Evolutionary conservation across 1,140 invertebrate genomes (phyloP).

Genomic region (Sesamia nonagrioides): DNA sequence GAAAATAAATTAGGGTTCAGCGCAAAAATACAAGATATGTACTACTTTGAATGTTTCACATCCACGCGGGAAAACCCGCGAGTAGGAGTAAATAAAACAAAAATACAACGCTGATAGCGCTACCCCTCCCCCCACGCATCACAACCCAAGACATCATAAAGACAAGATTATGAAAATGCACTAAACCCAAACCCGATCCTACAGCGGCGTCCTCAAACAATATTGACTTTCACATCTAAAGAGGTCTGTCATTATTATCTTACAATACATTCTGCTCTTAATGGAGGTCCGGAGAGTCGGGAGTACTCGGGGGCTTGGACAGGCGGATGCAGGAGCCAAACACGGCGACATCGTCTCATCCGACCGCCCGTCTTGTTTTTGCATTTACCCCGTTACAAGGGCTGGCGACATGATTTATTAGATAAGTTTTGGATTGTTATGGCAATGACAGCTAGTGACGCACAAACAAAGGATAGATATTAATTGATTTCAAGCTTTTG

Average conservation of each 20-base stretch:
- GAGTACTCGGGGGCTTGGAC: conserved; percentile 28
- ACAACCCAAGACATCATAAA: background rate
- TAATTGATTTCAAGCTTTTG: no score
- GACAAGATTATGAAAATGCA: conserved; percentile 28
- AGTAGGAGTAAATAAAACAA: background rate
- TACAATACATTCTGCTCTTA: conserved; percentile 52
- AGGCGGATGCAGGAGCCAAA: conserved; percentile 51
- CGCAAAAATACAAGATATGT: no score
- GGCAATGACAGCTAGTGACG: no score
- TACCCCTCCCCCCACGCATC: conserved; percentile 10
- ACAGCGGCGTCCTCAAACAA: conserved; percentile 28
- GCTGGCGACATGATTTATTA: conserved; percentile 48
- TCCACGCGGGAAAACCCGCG: no score
- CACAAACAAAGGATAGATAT: background rate
- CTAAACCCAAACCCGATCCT: conserved; percentile 21
- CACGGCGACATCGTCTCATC: conserved; percentile 40
- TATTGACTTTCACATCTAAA: conserved; percentile 26
- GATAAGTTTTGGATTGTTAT: background rate
- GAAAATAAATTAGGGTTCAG: no score
- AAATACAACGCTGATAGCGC: background rate
- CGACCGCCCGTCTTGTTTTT: conserved; percentile 58
- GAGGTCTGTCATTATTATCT: conserved; percentile 48
- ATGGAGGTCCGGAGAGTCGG: conserved; percentile 44
- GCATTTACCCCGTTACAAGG: conserved; percentile 59
- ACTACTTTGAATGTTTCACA: no score